phyloP scores from a whole-genome alignment of 2,797 vertebrate species.

The Pelobates cultripes region DNA sequence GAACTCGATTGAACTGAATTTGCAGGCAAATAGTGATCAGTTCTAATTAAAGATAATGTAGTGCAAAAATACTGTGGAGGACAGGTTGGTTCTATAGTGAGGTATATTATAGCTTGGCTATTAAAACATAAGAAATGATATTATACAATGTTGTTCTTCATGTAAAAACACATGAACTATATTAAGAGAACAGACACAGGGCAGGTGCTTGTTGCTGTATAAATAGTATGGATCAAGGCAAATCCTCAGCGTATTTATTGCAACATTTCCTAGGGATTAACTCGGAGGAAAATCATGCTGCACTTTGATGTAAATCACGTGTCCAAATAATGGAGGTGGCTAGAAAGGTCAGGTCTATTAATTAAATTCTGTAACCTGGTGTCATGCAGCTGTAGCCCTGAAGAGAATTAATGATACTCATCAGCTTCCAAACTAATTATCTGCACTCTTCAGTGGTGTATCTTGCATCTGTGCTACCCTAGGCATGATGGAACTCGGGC shows the following conservation, averaged over 20 bases:
- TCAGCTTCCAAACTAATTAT: not conserved
- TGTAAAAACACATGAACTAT: not conserved
- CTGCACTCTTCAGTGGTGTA: too few relatives aligned
- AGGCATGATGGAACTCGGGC: too few relatives aligned
- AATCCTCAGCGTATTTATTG: constrained; percentile 50
- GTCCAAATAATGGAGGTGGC: constrained; percentile 10
- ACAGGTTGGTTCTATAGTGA: too few relatives aligned
- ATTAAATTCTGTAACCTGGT: constrained; percentile 1
- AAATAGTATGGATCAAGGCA: constrained; percentile 54
- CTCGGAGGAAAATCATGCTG: constrained; percentile 25
- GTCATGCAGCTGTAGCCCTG: not conserved
- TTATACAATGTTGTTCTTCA: not conserved
- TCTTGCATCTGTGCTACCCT: too few relatives aligned
- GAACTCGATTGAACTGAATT: too few relatives aligned
- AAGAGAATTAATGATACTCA: not conserved
- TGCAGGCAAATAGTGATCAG: too few relatives aligned
- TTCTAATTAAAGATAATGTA: too few relatives aligned
- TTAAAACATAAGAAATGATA: too few relatives aligned
- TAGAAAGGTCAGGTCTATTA: constrained; percentile 9
- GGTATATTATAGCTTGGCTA: too few relatives aligned
- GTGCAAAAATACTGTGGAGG: too few relatives aligned
- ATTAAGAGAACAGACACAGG: constrained; percentile 1
- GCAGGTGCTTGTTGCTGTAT: constrained; percentile 48
- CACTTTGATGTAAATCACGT: constrained; percentile 42
- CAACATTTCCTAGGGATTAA: constrained; percentile 41